Percentiles rank a stretch among this genome's conserved stretches.
Conservation (phyloP, 2,888 invertebrate genomes). For the Lasiommata megera region DNA sequence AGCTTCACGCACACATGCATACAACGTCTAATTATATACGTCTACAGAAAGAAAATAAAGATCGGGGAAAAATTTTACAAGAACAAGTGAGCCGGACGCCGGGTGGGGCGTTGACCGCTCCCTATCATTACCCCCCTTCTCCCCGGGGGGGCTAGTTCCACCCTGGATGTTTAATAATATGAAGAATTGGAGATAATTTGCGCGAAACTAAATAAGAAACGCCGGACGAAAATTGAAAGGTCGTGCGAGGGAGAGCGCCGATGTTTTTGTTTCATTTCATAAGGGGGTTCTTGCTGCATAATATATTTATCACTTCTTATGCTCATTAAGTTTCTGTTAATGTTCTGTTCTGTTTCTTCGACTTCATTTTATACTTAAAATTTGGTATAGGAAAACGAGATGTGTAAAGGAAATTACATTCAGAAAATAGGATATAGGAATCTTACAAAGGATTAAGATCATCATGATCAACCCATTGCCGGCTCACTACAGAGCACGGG, state of each 20-base stretch:
- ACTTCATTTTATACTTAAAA: no score
- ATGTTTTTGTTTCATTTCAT: conserved; percentile 3
- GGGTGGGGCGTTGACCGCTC: conserved; percentile 74
- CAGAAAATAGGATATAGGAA: no score
- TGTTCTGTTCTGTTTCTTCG: no score
- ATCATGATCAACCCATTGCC: no score
- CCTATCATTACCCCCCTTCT: conserved; percentile 68
- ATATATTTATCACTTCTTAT: not conserved
- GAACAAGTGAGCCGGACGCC: conserved; percentile 73
- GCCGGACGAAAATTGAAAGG: conserved; percentile 79
- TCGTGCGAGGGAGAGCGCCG: conserved; percentile 41
- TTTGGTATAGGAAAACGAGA: no score
- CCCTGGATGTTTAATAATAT: conserved; percentile 81
- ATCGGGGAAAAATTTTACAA: conserved; percentile 81
- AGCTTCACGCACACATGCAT: conserved; percentile 37
- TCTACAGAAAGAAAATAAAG: conserved; percentile 78
- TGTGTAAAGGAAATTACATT: no score
- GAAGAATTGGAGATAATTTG: conserved; percentile 82
- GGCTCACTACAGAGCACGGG: no score
- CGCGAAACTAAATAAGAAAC: conserved; percentile 82
- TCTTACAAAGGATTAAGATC: no score
- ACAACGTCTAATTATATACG: conserved; percentile 75
- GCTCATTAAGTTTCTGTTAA: no score
- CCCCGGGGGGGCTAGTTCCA: conserved; percentile 64
- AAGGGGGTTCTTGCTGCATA: not conserved